Base-by-base conservation (phyloP, 2,888 invertebrate genomes). In the Tachystola acroxantha region DNA sequence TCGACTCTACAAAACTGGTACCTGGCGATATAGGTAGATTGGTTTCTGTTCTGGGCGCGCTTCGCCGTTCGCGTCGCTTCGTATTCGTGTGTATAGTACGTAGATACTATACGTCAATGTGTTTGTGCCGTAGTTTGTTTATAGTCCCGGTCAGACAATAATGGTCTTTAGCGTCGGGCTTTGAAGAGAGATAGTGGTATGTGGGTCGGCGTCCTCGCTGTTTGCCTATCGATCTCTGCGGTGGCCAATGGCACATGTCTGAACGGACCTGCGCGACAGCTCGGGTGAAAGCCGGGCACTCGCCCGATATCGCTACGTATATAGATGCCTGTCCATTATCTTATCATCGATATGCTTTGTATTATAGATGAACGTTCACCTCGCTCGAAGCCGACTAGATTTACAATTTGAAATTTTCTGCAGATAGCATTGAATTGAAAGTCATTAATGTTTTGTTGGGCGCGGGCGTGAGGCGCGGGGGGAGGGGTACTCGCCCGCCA, bases 211-310 rank as follows among this genome's bases (percentile, higher is more conserved):
- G 85, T 80, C 88, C 86, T 88, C 71, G 78, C 73, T 84, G 82
- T 88, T 88, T 87, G 84, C 77, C 88, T 89, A 91, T 90, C 90
- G 91, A 90, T 90, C 88, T 85, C 67, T 60, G 76, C 74, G 76
- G 75, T 78, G 81, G 78, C 91, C 90, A 90, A 91, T 90, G 76
- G 85, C 84, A 89, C 88, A 88, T 88, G 89, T 86, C 86, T 85
- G 75, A 70, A 70, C 80, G 75, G 67, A 71, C 75, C 68, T 80
- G 82, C 89, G 80, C 78, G 76, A 82, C 87, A 70, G 73, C 70
- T 73, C 57, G 53, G 76, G 85, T 82, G 80, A 85, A 85, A 87
- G 85, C 88, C 82, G 71, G 76, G 68, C 70, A 60, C 63, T 64
- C 55, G 63, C 49, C 57, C 32, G 35, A 13, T 14, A 29, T 25